phyloP scores from a whole-genome alignment of 2,888 invertebrate genomes.

The Ashinkailepas kermadecensis region DNA sequence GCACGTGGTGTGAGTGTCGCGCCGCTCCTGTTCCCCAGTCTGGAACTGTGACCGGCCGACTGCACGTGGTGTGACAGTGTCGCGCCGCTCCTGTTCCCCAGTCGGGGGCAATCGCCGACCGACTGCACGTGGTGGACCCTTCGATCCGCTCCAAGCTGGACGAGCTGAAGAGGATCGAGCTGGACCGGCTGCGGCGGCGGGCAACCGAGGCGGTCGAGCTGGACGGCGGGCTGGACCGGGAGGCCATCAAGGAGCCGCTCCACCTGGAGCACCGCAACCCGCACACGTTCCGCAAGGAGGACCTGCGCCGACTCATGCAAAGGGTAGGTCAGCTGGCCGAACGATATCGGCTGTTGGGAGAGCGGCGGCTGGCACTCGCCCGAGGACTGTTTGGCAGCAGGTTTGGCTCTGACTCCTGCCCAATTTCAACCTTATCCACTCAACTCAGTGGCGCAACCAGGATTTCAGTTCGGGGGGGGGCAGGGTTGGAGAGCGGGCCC shows the following conservation, averaged over 20 bases:
- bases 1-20: no score
- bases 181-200: slow-evolving; percentile 68
- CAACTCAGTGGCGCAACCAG: no score
- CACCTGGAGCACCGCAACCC: slow-evolving; percentile 85
- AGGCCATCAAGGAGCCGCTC: slow-evolving; percentile 51
- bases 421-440: no score
- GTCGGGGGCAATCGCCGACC: slow-evolving; percentile 85
- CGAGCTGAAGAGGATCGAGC: slow-evolving; percentile 82
- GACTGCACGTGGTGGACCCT: slow-evolving; percentile 81
- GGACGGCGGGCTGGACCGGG: slow-evolving; percentile 49
- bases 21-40: no score
- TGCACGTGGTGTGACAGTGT: no score
- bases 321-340: slow-evolving; percentile 51
- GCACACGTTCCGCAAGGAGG: slow-evolving; percentile 89
- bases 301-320: slow-evolving; percentile 80
- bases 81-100: slow-evolving; percentile 40
- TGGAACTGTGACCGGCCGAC: no score
- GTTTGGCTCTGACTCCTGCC: no score
- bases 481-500: no score
- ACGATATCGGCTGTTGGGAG: no score
- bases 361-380: no score
- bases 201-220: slow-evolving; percentile 58
- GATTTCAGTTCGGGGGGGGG: no score
- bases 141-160: slow-evolving; percentile 78
- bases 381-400: no score